A percentile compares a stretch with the other conserved stretches of the same genome.
phyloP scores from a whole-genome alignment of 1,140 invertebrate species.

The Euschistus heros region DNA sequence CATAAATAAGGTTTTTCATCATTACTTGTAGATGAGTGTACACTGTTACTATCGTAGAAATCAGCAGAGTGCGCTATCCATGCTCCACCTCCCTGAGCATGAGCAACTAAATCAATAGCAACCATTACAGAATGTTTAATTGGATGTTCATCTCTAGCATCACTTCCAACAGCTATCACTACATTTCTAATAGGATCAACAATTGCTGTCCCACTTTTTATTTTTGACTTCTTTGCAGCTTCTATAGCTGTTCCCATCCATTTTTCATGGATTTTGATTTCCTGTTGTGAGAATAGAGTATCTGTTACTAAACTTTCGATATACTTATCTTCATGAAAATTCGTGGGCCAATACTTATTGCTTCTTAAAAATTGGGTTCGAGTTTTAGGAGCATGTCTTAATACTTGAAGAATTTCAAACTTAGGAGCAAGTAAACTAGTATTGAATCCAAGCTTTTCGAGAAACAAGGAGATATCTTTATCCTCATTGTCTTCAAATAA shows the following conservation, averaged over 20 bases:
- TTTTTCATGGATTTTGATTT: conserved; percentile 46
- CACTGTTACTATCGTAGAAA: not conserved
- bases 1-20: conserved; percentile 63
- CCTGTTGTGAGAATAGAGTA: conserved; percentile 47
- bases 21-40: not conserved
- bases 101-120: conserved; percentile 73
- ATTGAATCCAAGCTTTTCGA: conserved; percentile 37
- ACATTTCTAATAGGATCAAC: conserved; percentile 51
- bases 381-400: conserved; percentile 47
- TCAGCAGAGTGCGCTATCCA: conserved; percentile 38
- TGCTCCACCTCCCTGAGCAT: conserved; percentile 66
- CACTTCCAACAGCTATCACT: conserved; percentile 54
- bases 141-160: conserved; percentile 51
- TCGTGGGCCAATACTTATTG: conserved; percentile 63
- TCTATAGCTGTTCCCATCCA: conserved; percentile 52
- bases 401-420: conserved; percentile 47
- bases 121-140: conserved; percentile 77
- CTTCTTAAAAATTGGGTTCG: conserved; percentile 53
- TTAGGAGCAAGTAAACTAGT: conserved; percentile 37
- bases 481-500: conserved; percentile 9
- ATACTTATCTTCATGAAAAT: conserved; percentile 68
- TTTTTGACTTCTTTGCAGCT: conserved; percentile 30
- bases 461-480: conserved; percentile 9
- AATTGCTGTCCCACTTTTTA: conserved; percentile 46
- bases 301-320: conserved; percentile 52